Evolutionary conservation across 92 coral and sea anemone genomes (phyloP).

Genomic region (Galaxea fascicularis): DNA sequence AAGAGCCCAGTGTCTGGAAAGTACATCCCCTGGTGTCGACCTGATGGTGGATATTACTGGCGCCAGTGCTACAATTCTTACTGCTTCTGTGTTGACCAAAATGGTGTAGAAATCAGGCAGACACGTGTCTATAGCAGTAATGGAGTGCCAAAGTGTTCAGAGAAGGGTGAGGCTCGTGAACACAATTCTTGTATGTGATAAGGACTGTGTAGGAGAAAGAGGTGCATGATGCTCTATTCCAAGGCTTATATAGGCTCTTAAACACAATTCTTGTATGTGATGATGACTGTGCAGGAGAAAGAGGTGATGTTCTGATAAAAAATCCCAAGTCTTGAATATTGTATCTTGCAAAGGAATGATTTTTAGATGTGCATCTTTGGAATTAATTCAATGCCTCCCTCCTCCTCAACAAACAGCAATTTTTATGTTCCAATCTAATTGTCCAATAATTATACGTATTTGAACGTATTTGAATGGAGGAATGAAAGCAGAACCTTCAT

Average conservation of each 20-base stretch:
- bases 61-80: slow-evolving; percentile 75
- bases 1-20: slow-evolving; percentile 72
- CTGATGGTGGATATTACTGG: slow-evolving; percentile 78
- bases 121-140: slow-evolving; percentile 67
- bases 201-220: not conserved
- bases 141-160: slow-evolving; percentile 71
- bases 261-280: not conserved
- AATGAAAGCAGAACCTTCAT: no score
- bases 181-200: not conserved
- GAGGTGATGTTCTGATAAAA: no score
- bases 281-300: no score
- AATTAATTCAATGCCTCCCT: no score
- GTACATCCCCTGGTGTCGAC: slow-evolving; percentile 81
- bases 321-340: no score
- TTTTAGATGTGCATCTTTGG: no score
- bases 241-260: no score
- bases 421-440: not conserved
- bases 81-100: slow-evolving; percentile 81
- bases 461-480: no score
- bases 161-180: slow-evolving; percentile 52
- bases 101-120: slow-evolving; percentile 58
- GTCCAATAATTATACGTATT: no score
- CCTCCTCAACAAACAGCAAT: no score
- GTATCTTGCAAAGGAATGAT: no score
- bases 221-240: not conserved